These are phyloP conservation scores for Reticulitermes speratus DNA, from an alignment of 1,140 invertebrate species.

Conservation along the genomic window DNA sequence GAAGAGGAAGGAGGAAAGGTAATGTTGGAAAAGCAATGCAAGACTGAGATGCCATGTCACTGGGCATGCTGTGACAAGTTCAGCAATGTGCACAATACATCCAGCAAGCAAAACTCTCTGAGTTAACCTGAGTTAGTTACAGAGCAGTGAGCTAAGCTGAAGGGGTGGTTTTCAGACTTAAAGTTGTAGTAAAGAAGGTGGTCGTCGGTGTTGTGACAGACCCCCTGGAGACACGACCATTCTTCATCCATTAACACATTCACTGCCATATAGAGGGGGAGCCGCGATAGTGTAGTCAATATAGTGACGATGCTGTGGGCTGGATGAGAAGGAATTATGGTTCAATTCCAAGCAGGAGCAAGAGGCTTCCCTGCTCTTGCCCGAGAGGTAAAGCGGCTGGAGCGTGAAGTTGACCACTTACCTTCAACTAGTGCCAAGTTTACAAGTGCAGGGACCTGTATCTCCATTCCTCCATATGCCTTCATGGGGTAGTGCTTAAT, in stretches of 20 bases:
- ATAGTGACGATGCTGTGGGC: too few relatives aligned
- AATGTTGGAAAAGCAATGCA: neutral
- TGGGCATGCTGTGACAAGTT: neutral
- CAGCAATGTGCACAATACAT: neutral
- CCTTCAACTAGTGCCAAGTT: too few relatives aligned
- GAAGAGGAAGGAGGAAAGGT: neutral
- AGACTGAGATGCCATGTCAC: neutral
- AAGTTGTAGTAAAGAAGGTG: neutral
- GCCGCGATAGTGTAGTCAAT: too few relatives aligned
- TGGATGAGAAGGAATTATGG: too few relatives aligned
- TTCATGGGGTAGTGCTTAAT: too few relatives aligned
- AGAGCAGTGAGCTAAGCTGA: conserved; percentile 9
- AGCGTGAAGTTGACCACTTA: too few relatives aligned
- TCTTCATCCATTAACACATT: neutral
- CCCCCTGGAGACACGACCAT: neutral
- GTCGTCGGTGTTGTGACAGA: neutral
- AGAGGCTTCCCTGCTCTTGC: too few relatives aligned
- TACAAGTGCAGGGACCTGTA: too few relatives aligned
- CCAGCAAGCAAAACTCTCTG: neutral
- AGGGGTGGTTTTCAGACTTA: neutral
- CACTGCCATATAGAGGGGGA: neutral
- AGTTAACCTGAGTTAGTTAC: conserved; percentile 15
- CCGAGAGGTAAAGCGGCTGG: too few relatives aligned
- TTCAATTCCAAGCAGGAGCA: too few relatives aligned
- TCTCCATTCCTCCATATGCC: too few relatives aligned